phyloP scores from a whole-genome alignment of 2,888 invertebrate genomes.

The Mesochorus sp. region DNA sequence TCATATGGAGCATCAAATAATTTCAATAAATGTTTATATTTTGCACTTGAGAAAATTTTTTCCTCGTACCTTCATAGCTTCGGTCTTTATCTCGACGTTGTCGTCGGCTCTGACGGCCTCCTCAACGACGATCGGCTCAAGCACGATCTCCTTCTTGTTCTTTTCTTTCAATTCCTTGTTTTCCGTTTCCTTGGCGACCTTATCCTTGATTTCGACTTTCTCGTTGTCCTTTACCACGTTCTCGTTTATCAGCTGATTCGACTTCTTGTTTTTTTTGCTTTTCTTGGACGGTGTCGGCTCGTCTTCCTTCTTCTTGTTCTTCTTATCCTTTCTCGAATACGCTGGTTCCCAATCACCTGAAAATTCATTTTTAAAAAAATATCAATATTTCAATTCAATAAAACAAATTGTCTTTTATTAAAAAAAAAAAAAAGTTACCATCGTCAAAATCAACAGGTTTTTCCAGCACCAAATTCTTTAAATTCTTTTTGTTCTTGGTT shows the following conservation, averaged over 20 bases:
- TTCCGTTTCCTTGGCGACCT: constrained; percentile 83
- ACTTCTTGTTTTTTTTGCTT: constrained; percentile 83
- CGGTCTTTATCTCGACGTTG: constrained; percentile 70
- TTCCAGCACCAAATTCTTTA: constrained; percentile 84
- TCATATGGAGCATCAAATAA: no score
- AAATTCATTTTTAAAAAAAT: constrained; percentile 18
- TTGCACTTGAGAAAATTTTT: neutral
- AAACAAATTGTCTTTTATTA: neutral
- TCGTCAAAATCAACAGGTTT: constrained; percentile 90
- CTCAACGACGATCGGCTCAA: constrained; percentile 73
- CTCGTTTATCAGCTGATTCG: constrained; percentile 82
- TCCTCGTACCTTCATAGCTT: constrained; percentile 63
- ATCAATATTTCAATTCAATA: neutral
- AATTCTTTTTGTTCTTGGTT: constrained; percentile 85
- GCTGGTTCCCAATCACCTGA: constrained; percentile 87
- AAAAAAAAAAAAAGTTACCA: constrained; percentile 79
- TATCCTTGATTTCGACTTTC: constrained; percentile 82
- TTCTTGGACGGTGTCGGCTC: constrained; percentile 82
- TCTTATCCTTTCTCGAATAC: constrained; percentile 88
- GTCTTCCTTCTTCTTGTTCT: constrained; percentile 87
- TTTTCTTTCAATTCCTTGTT: constrained; percentile 83
- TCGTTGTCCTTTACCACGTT: constrained; percentile 80
- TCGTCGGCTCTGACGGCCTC: constrained; percentile 70
- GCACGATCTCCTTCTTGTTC: constrained; percentile 78
- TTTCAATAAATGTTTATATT: neutral